A percentile compares a stretch with the other conserved stretches of the same genome.
Conservation (phyloP, 1,140 invertebrate species). For the Caerostris darwini region DNA sequence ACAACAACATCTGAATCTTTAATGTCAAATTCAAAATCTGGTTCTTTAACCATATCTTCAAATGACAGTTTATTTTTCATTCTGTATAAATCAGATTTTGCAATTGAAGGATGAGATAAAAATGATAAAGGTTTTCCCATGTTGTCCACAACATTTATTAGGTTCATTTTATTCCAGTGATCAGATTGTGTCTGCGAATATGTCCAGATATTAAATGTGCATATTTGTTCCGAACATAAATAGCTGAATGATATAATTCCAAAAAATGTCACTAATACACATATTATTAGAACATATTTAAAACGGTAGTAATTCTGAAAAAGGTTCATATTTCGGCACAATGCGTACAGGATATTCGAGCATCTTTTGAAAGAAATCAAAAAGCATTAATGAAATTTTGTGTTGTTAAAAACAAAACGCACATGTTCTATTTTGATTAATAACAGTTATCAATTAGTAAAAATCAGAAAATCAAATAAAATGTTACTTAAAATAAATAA, state of each 20-base stretch:
- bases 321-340: constrained; percentile 43
- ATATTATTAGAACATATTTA: constrained; percentile 86
- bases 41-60: constrained; percentile 79
- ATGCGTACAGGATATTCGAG: neutral
- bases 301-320: constrained; percentile 56
- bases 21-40: constrained; percentile 82
- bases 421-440: no score
- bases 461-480: no score
- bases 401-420: no score
- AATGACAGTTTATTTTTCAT: constrained; percentile 79
- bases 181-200: constrained; percentile 81
- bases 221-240: constrained; percentile 93
- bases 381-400: no score
- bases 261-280: constrained; percentile 86
- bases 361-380: neutral
- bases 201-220: constrained; percentile 86
- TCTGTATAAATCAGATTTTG: constrained; percentile 6
- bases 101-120: constrained; percentile 65
- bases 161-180: constrained; percentile 82
- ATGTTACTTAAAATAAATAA: no score
- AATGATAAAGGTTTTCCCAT: constrained; percentile 78
- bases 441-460: no score
- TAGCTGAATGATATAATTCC: constrained; percentile 93
- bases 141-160: constrained; percentile 88
- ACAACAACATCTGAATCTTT: constrained; percentile 97